phyloP scores from a whole-genome alignment of 2,888 invertebrate species.

The Philonicus albiceps region DNA sequence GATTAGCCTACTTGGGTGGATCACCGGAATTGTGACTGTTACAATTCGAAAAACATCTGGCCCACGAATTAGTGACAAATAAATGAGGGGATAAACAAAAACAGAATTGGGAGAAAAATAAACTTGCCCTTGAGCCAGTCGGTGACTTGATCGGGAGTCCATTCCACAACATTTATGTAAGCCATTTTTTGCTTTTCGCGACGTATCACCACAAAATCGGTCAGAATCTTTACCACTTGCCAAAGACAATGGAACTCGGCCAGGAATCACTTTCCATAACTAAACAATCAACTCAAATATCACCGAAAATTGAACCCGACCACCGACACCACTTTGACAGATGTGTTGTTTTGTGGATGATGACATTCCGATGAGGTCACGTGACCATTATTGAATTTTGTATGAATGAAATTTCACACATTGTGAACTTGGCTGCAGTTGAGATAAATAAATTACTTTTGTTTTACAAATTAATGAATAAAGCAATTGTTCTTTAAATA shows the following conservation, averaged over 20 bases:
- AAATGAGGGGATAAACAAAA: neutral
- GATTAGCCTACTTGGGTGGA: neutral
- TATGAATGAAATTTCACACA: constrained; percentile 1
- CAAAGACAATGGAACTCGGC: neutral
- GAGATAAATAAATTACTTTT: neutral
- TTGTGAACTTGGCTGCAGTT: neutral
- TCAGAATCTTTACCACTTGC: neutral
- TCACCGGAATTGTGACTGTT: neutral
- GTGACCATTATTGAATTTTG: constrained; percentile 17
- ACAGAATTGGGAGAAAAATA: neutral
- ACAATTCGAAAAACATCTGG: neutral
- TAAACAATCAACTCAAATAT: neutral
- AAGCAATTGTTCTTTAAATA: neutral
- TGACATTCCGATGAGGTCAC: constrained; percentile 16
- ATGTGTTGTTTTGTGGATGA: constrained; percentile 10
- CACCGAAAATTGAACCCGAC: neutral
- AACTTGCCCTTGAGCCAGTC: constrained; percentile 86
- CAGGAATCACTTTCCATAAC: neutral
- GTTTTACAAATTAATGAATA: neutral
- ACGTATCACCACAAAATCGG: neutral
- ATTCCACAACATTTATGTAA: constrained; percentile 85
- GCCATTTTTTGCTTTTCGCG: constrained; percentile 68
- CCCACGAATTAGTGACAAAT: neutral
- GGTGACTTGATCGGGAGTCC: constrained; percentile 89
- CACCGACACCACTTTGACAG: constrained; percentile 11